Evolutionary conservation across 1,140 invertebrate genomes (phyloP), one percentile per base, ranked within the genome.

Genomic region (Aphis craccivora): DNA sequence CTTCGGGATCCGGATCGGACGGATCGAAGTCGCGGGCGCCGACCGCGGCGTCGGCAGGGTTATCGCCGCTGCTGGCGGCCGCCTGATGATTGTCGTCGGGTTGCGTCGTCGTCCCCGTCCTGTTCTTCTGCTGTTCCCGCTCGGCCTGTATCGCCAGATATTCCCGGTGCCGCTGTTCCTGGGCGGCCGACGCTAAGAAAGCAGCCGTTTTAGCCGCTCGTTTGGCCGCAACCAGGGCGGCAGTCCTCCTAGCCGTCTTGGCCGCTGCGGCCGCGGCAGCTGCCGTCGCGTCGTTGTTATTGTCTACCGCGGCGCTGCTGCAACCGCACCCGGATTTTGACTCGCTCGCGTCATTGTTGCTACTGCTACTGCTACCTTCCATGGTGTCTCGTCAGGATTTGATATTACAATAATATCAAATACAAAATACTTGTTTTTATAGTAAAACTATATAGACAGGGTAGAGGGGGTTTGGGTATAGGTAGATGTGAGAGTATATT

Each of bases 301-400:
- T 83, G 22, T 51, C 30, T 9, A 67, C 76, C 25, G 91, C 48
- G 37, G 81, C 48, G n/a, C 20, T 25, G 25, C 81, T 43, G n/a
- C 90, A 91, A 91, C 90, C 90, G 90, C 91, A 93, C 76, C 91
- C 91, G 48, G 91, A 93, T 93, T 93, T 93, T 11, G 91, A 35
- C 30, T 93, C 91, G 2, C 81, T 48, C 23, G 91, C 35, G 35
- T 93, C 91, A 14, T 60, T 60, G 89, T 40, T 90, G 55, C 53
- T 90, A 67, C 53, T 90, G 89, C 88, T 89, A 86, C 84, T 88
- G 37, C 91, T 86, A 35, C 91, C 91, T 84, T 93, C 91, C 91
- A 93, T 93, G 6, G 89, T 25, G 89, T 90, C 40, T 67, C 37
- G 53, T 60, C 37, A 45, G 14, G 18, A n/a, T 76, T n/a, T n/a